These are phyloP conservation scores for Glaucomys volans DNA, from an alignment of 2,113 vertebrate genomes.

Conservation along the genomic window DNA sequence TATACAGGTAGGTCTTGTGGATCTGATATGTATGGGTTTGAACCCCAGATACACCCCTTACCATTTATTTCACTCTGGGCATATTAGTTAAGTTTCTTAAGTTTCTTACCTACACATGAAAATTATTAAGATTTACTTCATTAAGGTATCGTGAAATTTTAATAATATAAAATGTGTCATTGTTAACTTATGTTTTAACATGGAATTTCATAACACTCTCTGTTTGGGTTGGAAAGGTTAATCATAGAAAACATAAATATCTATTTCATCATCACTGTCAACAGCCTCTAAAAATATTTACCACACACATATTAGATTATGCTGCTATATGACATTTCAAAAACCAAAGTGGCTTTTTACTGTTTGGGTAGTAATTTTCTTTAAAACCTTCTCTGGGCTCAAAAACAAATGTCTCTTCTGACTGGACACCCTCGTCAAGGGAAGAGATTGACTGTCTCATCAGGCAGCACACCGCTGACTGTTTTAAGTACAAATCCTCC, in stretches of 20 bases:
- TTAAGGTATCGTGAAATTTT: not conserved
- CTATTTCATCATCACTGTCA: not conserved
- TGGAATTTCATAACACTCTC: not conserved
- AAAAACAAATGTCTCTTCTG: conserved; percentile 63
- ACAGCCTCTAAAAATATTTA: conserved; percentile 11
- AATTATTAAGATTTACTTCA: not conserved
- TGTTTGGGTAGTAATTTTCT: conserved; percentile 51
- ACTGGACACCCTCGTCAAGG: conserved; percentile 71
- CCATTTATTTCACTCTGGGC: fast-evolving
- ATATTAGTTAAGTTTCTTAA: not conserved
- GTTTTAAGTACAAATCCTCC: conserved; percentile 86
- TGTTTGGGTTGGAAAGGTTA: not conserved
- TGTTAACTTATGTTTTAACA: not conserved
- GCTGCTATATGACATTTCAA: not conserved
- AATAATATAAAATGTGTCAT: not conserved
- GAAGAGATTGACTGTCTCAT: conserved; percentile 84
- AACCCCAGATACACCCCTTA: not conserved
- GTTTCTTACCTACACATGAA: not conserved
- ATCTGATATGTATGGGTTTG: not conserved
- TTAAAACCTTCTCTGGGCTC: conserved; percentile 31
- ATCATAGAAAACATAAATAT: not conserved
- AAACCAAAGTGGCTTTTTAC: conserved; percentile 14
- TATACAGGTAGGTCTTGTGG: not conserved
- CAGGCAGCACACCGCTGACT: conserved; percentile 78
- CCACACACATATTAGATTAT: not conserved